Evolutionary conservation across 2,797 vertebrate genomes (phyloP), one percentile per base, ranked within the genome.

Genomic region (Xyrichtys novacula): DNA sequence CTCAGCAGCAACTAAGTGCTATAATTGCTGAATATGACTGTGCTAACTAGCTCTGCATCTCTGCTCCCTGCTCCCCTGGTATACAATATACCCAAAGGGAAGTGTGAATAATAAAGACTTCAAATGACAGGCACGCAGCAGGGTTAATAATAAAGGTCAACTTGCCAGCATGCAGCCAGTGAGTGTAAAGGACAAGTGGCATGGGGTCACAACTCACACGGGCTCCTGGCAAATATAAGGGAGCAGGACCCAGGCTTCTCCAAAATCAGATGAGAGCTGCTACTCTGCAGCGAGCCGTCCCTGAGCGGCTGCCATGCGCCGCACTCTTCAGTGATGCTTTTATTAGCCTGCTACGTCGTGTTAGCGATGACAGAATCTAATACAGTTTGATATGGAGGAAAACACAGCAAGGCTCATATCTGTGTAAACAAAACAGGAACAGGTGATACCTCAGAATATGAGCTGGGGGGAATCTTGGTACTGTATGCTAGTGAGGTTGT

Each of bases 111-210:
- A 94, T 94, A 89, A 93, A 92, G 85, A 91, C 91, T 91, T 94
- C 89, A 93, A 93, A 94, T 92, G 89, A 91, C 91, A 92, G 79
- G 76, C 90, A 90, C 89, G 70, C 92, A 91, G 92, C 86, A 49
- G 92, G 93, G 93, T 94, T 94, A 94, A 94, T 94, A 90, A 90
- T 91, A 92, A 94, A 94, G 93, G 94, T 94, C 93, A 93, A 65
- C 64, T 80, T 84, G 87, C 81, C 92, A 92, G 93, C 91, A 80
- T 90, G 93, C 81, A 87, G 85, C 84, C 86, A 77, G 56, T 53
- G 74, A 90, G 89, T 90, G 86, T 88, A 94, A 94, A 94, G 93
- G 92, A 91, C 93, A 93, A 91, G 87, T 85, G 84, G 85, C 86
- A 88, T 75, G 88, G 77, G 90, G 89, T 92, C 92, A 86, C 81